phyloP scores from a whole-genome alignment of 2,888 invertebrate genomes.

The Branchellion lobata region DNA sequence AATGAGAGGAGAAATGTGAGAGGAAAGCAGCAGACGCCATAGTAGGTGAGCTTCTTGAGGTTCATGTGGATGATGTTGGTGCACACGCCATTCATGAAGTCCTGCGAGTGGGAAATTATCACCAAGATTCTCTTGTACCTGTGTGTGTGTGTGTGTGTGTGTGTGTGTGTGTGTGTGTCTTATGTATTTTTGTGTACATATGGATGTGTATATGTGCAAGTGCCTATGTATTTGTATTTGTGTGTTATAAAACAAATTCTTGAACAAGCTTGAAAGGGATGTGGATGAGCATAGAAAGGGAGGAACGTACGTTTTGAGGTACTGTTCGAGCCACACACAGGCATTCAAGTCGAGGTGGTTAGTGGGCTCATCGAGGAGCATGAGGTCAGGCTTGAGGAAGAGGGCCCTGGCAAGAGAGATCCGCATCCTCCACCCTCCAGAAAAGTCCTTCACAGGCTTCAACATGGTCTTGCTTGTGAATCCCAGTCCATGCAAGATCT shows the following conservation, averaged over 20 bases:
- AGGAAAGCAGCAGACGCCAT: no score
- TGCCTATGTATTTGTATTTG: no score
- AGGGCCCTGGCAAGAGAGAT: slow-evolving; percentile 68
- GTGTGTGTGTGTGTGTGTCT: no score
- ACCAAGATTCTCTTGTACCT: slow-evolving; percentile 94
- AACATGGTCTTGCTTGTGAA: slow-evolving; percentile 74
- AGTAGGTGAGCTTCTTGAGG: slow-evolving; percentile 88
- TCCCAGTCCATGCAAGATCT: slow-evolving; percentile 92
- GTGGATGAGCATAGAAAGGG: background rate
- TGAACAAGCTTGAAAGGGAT: no score
- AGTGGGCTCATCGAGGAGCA: slow-evolving; percentile 68
- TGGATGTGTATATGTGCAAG: no score
- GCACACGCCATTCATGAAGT: slow-evolving; percentile 93
- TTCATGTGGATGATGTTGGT: slow-evolving; percentile 91
- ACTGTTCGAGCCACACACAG: slow-evolving; percentile 98
- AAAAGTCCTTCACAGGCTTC: slow-evolving; percentile 58
- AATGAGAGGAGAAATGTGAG: no score
- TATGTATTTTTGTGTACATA: no score
- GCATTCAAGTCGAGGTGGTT: slow-evolving; percentile 78
- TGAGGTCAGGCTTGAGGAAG: slow-evolving; percentile 66
- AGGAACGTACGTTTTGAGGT: slow-evolving; percentile 76
- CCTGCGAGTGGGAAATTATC: slow-evolving; percentile 96
- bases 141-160: slow-evolving; percentile 36
- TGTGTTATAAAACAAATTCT: no score
- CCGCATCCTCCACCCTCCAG: slow-evolving; percentile 70